These are phyloP conservation scores for Picathartes gymnocephalus DNA, from an alignment of 2,113 vertebrate species.

Conservation along the genomic window DNA sequence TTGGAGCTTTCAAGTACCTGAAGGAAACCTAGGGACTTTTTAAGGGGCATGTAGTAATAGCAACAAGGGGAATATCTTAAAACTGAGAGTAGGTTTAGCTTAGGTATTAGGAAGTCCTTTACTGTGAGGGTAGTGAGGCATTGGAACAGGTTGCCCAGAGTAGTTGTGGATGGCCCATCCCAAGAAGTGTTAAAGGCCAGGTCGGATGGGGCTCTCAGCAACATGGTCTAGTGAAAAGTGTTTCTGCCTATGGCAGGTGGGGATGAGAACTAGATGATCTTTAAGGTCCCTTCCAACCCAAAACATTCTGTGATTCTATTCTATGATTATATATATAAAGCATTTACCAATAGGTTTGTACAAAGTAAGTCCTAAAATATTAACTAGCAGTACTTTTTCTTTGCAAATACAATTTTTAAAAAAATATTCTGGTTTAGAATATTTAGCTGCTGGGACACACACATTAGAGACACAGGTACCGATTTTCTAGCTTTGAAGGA, in stretches of 20 bases:
- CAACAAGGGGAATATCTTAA: background rate
- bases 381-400: background rate
- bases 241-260: background rate
- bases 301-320: background rate
- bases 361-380: background rate
- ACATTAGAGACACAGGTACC: background rate
- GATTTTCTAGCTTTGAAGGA: background rate
- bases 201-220: background rate
- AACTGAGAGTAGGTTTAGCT: background rate
- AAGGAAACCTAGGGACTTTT: background rate
- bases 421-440: background rate
- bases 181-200: background rate
- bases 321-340: background rate
- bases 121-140: background rate
- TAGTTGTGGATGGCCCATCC: background rate
- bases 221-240: background rate
- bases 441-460: background rate
- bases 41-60: background rate
- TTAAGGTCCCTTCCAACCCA: background rate
- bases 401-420: accelerated
- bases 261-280: background rate
- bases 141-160: background rate
- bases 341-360: background rate
- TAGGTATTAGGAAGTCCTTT: background rate
- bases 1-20: background rate